Evolutionary conservation across 2,888 invertebrate species (phyloP).

Genomic region (Oscheius myriophilus): DNA sequence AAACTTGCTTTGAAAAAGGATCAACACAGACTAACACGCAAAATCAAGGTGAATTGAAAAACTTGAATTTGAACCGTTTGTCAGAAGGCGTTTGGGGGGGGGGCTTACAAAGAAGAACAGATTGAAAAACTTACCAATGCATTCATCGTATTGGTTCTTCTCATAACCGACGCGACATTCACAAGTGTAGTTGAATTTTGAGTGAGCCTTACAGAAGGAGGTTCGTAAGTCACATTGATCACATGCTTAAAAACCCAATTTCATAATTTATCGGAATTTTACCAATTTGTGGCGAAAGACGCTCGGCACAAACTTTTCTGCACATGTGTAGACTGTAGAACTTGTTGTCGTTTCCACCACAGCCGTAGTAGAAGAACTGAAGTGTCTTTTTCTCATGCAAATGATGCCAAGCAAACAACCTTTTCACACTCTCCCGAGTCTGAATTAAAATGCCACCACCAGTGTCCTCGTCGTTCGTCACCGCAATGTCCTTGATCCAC

Average conservation of each 20-base stretch:
- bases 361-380: slow-evolving; percentile 64
- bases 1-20: no score
- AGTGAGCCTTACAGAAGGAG: slow-evolving; percentile 60
- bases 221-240: slow-evolving; percentile 64
- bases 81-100: no score
- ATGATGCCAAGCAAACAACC: slow-evolving; percentile 20
- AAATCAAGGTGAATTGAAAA: no score
- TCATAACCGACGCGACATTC: slow-evolving; percentile 63
- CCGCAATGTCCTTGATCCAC: slow-evolving; percentile 64
- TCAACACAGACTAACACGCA: no score
- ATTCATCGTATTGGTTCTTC: slow-evolving; percentile 58
- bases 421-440: slow-evolving; percentile 59
- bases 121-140: slow-evolving; percentile 53
- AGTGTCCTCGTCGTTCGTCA: slow-evolving; percentile 55
- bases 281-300: slow-evolving; percentile 66
- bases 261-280: background rate
- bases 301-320: slow-evolving; percentile 63
- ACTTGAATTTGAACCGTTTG: no score
- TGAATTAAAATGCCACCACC: slow-evolving; percentile 63
- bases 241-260: slow-evolving; percentile 43
- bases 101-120: no score
- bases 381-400: background rate
- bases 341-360: slow-evolving; percentile 66
- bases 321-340: slow-evolving; percentile 66
- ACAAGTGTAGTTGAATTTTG: slow-evolving; percentile 66